Conservation (phyloP, 2,113 vertebrate genomes). For the Otolemur garnettii region DNA sequence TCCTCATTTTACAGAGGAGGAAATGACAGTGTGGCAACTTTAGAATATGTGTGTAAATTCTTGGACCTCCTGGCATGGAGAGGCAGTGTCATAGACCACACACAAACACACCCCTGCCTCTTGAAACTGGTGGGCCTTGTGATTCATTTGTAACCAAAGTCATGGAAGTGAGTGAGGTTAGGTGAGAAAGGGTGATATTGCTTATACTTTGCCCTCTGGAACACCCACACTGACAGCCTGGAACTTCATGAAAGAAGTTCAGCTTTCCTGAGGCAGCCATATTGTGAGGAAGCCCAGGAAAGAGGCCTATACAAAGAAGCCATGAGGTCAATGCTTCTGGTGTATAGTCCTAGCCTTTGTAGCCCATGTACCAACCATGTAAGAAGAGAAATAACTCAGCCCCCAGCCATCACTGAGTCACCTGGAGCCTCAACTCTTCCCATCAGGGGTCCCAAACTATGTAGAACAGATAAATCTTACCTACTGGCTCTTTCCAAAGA, state of each 20-base stretch:
- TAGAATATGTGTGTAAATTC: neutral
- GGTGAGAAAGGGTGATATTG: no score
- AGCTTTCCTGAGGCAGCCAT: neutral
- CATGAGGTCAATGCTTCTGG: neutral
- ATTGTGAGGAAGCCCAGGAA: neutral
- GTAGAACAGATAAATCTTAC: no score
- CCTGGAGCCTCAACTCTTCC: neutral
- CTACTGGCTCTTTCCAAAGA: neutral
- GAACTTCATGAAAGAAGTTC: neutral
- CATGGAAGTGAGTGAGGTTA: neutral
- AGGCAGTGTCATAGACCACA: neutral
- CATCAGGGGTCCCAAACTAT: neutral
- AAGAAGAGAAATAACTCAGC: no score
- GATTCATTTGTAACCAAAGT: neutral
- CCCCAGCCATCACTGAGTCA: accelerated
- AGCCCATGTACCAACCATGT: neutral
- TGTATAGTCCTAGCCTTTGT: neutral
- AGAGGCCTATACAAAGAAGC: accelerated
- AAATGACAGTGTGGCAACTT: neutral
- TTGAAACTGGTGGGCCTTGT: neutral
- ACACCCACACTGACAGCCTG: no score
- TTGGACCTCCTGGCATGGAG: accelerated
- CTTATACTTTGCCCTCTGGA: neutral
- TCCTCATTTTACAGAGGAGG: neutral
- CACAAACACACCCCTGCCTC: neutral